Evolutionary conservation across 1,140 invertebrate species (phyloP).

Genomic region (Papilio aristodemus): DNA sequence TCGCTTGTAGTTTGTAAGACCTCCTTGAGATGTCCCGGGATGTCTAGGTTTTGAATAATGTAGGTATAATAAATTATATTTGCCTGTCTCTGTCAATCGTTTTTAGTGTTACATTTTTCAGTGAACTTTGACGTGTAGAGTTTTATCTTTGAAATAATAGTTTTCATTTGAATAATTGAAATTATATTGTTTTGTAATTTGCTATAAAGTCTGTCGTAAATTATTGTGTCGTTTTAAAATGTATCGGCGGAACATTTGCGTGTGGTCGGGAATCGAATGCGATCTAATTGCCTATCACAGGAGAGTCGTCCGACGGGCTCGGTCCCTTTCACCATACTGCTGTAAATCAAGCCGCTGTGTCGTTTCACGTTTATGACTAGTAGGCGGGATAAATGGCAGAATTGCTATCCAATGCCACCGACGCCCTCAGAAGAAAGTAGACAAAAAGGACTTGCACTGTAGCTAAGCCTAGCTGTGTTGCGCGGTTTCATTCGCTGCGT

Average conservation of each 20-base stretch:
- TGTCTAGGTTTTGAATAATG: too few species aligned
- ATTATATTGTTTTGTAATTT: too few species aligned
- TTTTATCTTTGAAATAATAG: too few species aligned
- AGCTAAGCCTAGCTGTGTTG: too few species aligned
- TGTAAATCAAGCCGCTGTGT: slow-evolving; percentile 47
- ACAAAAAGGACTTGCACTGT: background rate
- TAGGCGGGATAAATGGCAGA: slow-evolving; percentile 8
- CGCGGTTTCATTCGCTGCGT: too few species aligned
- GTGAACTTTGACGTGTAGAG: too few species aligned
- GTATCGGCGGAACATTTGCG: slow-evolving; percentile 6
- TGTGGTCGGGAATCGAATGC: slow-evolving; percentile 31
- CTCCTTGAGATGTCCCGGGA: too few species aligned
- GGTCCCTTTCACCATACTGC: slow-evolving; percentile 51
- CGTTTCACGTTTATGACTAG: slow-evolving; percentile 33
- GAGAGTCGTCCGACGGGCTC: slow-evolving; percentile 45
- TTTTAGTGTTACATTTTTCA: too few species aligned
- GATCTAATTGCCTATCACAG: slow-evolving; percentile 42
- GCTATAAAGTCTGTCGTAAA: background rate
- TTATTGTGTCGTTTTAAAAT: background rate
- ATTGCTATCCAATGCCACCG: background rate
- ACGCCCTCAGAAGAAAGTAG: slow-evolving; percentile 14
- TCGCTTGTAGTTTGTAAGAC: too few species aligned
- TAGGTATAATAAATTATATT: too few species aligned
- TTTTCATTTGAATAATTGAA: too few species aligned
- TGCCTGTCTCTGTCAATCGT: too few species aligned